phyloP scores from a whole-genome alignment of 2,113 vertebrate species.

The Neodon shergylaensis region DNA sequence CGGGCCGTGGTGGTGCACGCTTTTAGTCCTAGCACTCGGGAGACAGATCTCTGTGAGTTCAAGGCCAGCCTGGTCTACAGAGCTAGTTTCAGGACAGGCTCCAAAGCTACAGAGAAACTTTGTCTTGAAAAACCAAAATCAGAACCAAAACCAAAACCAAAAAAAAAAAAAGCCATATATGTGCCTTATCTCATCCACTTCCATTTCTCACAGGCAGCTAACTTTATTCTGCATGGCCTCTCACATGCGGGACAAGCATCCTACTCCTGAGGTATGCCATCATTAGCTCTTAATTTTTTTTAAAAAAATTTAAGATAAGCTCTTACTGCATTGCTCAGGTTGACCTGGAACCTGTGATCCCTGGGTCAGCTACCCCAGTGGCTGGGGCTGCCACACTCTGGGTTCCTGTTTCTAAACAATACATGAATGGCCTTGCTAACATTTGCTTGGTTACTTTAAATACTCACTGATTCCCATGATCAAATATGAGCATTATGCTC shows the following conservation, averaged over 20 bases:
- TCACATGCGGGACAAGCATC: background rate
- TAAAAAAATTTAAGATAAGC: background rate
- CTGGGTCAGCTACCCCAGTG: background rate
- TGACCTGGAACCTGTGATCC: background rate
- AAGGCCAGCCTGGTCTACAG: too few relatives aligned
- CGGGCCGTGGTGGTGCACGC: too few relatives aligned
- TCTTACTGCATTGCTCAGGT: background rate
- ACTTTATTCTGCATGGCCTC: background rate
- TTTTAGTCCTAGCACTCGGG: too few relatives aligned
- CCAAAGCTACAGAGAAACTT: too few relatives aligned
- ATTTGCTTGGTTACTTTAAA: slow-evolving; percentile 1
- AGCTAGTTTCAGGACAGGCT: too few relatives aligned
- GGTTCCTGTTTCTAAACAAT: background rate
- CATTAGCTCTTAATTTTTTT: background rate
- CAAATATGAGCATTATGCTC: background rate
- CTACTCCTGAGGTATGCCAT: background rate
- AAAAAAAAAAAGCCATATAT: background rate
- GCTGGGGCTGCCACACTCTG: background rate
- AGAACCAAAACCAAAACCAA: too few relatives aligned
- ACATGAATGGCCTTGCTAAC: background rate
- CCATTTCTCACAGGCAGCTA: background rate
- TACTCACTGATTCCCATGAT: background rate
- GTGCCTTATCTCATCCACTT: background rate
- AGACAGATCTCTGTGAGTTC: too few relatives aligned
- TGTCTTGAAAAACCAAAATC: too few relatives aligned